Evolutionary conservation across 2,888 invertebrate genomes (phyloP), one percentile per base, ranked within the genome.

Genomic region (Pterostichus madidus): DNA sequence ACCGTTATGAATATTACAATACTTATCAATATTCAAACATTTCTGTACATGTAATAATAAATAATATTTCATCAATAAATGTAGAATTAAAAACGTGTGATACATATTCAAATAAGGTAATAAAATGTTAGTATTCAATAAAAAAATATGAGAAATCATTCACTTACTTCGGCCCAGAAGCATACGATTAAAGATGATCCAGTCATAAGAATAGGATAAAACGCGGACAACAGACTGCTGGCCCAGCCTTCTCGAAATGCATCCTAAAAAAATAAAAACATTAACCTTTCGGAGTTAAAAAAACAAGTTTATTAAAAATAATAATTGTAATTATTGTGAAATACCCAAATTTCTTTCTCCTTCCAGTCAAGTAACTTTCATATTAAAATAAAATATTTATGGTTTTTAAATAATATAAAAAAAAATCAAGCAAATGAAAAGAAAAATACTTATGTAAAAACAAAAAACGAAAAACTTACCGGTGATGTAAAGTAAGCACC

Each of bases 401-500:
- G 8, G 6, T 39, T 8, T 3, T 39, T 39, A 39, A 39, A 5
- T 39, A 39, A 7, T 39, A 7, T 39, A 39, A 1, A 7, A 39
- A 39, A 35, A 39, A 7, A 3, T 2, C n/a, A 56, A 6, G 4
- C 4, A 64, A 32, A 32, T n/a, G 2, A 64, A 83, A 75, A 7
- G 0, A 13, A 56, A 44, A 46, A 44, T 44, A 44, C 0, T 71
- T 56, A 17, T 56, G n/a, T 17, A 2, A 44, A 39, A 44, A 17
- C 5, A 2, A 44, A 39, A 44, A 17, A 10, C 8, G 0, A 13
- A 15, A 52, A 83, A 91, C 94, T 94, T 90, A 97, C 97, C 88
- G 96, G 96, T 56, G 96, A 96, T 56, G 97, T 95, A 87, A 97
- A 97, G 90, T 97, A 97, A 2, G 97, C 96, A 61, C 97, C 97